Evolutionary conservation across 2,888 invertebrate species (phyloP).

Genomic region (Volucella inflata): DNA sequence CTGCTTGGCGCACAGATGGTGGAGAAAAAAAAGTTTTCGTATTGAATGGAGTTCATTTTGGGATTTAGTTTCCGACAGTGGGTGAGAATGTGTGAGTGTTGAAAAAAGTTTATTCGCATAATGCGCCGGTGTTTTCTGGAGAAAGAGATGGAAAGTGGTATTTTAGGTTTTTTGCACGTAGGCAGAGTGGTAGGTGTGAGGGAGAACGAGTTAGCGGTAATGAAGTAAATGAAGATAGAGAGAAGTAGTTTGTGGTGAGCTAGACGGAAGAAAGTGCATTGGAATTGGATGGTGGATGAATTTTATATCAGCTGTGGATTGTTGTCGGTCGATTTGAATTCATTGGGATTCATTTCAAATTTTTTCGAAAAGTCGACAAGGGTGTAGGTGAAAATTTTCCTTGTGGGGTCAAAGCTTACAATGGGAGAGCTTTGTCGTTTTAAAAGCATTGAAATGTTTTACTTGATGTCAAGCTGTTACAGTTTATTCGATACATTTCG

Average conservation of each 20-base stretch:
- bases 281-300: constrained; percentile 39
- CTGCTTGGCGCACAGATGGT: constrained; percentile 59
- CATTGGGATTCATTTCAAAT: constrained; percentile 33
- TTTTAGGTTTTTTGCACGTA: neutral
- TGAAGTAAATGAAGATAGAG: constrained; percentile 6
- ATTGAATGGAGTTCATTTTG: constrained; percentile 55
- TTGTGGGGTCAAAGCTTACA: neutral
- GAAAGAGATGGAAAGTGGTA: constrained; percentile 35
- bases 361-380: neutral
- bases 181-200: neutral
- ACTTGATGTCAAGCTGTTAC: too few species aligned
- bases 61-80: constrained; percentile 16
- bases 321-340: neutral
- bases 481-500: too few species aligned
- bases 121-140: constrained; percentile 73
- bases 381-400: constrained; percentile 1
- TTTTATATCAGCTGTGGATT: constrained; percentile 45
- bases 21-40: constrained; percentile 44
- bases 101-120: constrained; percentile 50
- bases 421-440: too few species aligned
- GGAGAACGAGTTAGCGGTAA: neutral
- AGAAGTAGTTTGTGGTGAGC: constrained; percentile 14
- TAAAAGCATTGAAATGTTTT: too few species aligned
- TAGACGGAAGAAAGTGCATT: constrained; percentile 31
- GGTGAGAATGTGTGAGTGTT: constrained; percentile 46